Base-by-base conservation (phyloP, 1,140 invertebrate species). In the Drosophila ambigua region DNA sequence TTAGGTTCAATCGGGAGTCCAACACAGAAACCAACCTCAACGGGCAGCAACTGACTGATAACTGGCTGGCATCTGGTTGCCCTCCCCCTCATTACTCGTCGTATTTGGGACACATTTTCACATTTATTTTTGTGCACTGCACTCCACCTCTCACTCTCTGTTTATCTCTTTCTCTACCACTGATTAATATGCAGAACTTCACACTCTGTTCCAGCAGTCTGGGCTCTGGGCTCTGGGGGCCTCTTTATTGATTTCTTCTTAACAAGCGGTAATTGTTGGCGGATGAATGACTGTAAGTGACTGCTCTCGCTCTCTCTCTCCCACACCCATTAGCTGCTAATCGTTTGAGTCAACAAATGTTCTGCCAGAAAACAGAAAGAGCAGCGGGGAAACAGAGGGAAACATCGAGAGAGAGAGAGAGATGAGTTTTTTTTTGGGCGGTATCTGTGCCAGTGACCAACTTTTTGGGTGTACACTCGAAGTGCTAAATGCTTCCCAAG, bases 261-360 rank as follows among this genome's bases (percentile, higher is more conserved):
- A 87, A 82, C 75, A 72, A 88, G 79, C 65, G 43, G 50, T 62
- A 82, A 79, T 79, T 79, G 67, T 77, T 76, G 65, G 55, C 60
- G 39, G 58, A 60, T 68, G 50, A 75, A 55, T 53, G 66, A 23
- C 49, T 55, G 62, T 44, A 48, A 64, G 61, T 50, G 43, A 51
- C 55, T 68, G 65, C 68, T 63, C 58, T 35, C 31, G 9, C 31
- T 2, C 7, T 31, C 31, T 31, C 31, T 3, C 31, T 9, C 31
- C 31, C 55, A 49, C 53, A 41, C 60, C 81, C 75, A 83, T 88
- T 79, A 69, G 64, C 72, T 71, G 83, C 65, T 88, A 88, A 88
- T 88, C 67, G 65, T 61, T 88, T 83, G 64, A 69, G 75, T 88
- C 83, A 88, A 88, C 71, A 87, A 88, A 57, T 54, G 43, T 67